A percentile compares a stretch with the other conserved stretches of the same genome.
Evolutionary conservation across 2,888 invertebrate genomes (phyloP).

Genomic region (Teleogryllus oceanicus): DNA sequence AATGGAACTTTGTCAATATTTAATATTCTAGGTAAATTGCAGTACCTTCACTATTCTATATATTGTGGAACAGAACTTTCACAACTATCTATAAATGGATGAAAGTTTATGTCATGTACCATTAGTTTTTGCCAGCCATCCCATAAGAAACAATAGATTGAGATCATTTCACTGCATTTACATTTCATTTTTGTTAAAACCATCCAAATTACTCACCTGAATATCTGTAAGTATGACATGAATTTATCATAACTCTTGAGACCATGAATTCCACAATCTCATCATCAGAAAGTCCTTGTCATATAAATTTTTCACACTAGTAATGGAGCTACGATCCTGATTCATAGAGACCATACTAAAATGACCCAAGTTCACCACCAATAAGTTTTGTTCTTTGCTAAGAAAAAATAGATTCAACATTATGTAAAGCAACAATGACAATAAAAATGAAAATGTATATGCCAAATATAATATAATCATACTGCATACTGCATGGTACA

Average conservation of each 20-base stretch:
- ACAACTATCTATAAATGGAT: too few relatives aligned
- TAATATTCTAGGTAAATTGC: too few relatives aligned
- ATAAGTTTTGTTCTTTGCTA: conserved; percentile 57
- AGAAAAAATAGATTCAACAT: not conserved
- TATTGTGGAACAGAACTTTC: too few relatives aligned
- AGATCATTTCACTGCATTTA: not conserved
- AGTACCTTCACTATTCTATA: too few relatives aligned
- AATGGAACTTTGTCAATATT: too few relatives aligned
- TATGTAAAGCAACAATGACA: too few relatives aligned
- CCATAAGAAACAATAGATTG: not conserved
- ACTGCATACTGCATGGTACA: not conserved
- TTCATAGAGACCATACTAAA: conserved; percentile 65
- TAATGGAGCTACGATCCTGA: conserved; percentile 44
- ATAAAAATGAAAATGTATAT: too few relatives aligned
- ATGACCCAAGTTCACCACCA: conserved; percentile 84
- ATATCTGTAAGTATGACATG: conserved; percentile 73
- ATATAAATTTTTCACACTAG: conserved; percentile 57
- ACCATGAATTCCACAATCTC: conserved; percentile 70
- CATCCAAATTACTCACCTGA: conserved; percentile 57
- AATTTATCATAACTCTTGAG: conserved; percentile 84
- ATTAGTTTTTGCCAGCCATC: too few relatives aligned
- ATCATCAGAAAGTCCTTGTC: conserved; percentile 60
- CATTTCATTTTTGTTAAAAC: conserved; percentile 31
- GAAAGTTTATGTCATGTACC: too few relatives aligned
- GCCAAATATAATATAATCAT: too few relatives aligned